Evolutionary conservation across 2,888 invertebrate genomes (phyloP).

Genomic region (Oxytorus armatus): DNA sequence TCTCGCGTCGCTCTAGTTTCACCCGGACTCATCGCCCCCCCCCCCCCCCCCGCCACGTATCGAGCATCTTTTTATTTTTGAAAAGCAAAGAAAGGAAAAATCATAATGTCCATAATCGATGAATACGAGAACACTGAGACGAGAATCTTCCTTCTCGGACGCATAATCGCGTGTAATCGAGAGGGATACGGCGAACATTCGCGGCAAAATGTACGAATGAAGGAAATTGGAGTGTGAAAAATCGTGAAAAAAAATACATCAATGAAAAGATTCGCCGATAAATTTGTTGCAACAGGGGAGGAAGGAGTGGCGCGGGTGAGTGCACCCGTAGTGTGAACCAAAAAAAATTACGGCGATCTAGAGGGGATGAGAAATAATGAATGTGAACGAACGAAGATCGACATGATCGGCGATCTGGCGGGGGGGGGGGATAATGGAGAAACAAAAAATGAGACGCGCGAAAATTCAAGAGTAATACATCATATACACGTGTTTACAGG

Average conservation of each 20-base stretch:
- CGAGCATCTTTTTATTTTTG: slow-evolving; percentile 43
- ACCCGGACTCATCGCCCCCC: slow-evolving; percentile 23
- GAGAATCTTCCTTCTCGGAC: too few species aligned
- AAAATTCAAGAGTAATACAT: slow-evolving; percentile 49
- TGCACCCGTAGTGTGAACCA: slow-evolving; percentile 61
- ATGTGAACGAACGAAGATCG: too few species aligned
- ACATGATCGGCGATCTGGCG: slow-evolving; percentile 17
- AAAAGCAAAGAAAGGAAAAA: slow-evolving; percentile 19
- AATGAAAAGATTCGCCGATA: too few species aligned
- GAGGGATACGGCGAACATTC: too few species aligned
- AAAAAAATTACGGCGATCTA: slow-evolving; percentile 18
- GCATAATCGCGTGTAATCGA: too few species aligned
- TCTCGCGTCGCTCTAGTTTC: slow-evolving; percentile 61
- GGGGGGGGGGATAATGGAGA: slow-evolving; percentile 13
- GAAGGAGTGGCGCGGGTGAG: slow-evolving; percentile 68
- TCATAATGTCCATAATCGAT: too few species aligned
- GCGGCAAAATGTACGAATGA: too few species aligned
- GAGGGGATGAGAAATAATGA: slow-evolving; percentile 15
- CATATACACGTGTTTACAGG: too few species aligned
- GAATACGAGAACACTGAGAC: too few species aligned
- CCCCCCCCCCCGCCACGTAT: too few species aligned
- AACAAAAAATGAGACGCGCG: slow-evolving; percentile 46
- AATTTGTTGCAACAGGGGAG: slow-evolving; percentile 32
- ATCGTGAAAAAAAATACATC: too few species aligned
- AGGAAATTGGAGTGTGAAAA: slow-evolving; percentile 32